Evolutionary conservation across 1,140 invertebrate species (phyloP).

Genomic region (Camponotus vicinus): DNA sequence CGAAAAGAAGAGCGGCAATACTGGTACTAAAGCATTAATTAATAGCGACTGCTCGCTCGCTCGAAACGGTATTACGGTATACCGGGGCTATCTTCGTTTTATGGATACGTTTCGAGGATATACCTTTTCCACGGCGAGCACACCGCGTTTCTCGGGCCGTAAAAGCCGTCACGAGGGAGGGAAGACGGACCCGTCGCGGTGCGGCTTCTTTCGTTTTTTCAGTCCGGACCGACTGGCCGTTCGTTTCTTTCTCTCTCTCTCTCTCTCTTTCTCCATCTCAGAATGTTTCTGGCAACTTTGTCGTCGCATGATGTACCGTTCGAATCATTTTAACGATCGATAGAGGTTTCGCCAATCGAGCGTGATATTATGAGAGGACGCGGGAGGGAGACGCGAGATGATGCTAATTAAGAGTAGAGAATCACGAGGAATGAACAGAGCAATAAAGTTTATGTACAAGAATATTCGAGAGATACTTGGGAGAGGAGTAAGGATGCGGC

Average conservation of each 20-base stretch:
- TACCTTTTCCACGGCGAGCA: conserved; percentile 51
- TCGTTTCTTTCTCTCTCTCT: neutral
- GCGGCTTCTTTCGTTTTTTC: conserved; percentile 51
- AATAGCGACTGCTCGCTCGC: conserved; percentile 71
- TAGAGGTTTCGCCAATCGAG: conserved; percentile 41
- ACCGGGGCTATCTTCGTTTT: conserved; percentile 70
- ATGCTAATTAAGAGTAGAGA: conserved; percentile 52
- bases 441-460: conserved; percentile 46
- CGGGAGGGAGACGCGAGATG: conserved; percentile 11
- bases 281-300: conserved; percentile 35
- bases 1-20: conserved; percentile 57
- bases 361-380: neutral
- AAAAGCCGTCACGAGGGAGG: conserved; percentile 48
- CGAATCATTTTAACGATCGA: conserved; percentile 12
- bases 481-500: neutral
- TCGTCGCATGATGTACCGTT: conserved; percentile 37
- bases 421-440: conserved; percentile 25
- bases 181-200: conserved; percentile 42
- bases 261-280: neutral
- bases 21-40: conserved; percentile 74
- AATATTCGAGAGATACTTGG: neutral
- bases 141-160: conserved; percentile 46
- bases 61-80: conserved; percentile 69
- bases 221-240: neutral
- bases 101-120: conserved; percentile 68